These are phyloP conservation scores for Pinna nobilis DNA, from an alignment of 1,140 invertebrate species.

Conservation along the genomic window DNA sequence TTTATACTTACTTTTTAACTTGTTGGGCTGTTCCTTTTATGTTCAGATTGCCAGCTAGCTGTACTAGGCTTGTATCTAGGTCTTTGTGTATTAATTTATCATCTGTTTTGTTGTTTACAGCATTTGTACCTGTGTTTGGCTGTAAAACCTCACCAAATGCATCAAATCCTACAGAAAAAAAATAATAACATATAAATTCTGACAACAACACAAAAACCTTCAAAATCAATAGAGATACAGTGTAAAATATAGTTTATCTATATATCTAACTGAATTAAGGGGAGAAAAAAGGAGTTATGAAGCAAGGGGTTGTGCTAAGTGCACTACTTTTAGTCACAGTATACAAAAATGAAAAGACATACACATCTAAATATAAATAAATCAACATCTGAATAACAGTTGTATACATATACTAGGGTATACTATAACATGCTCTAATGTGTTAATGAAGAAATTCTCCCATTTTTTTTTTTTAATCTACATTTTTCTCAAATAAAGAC, in stretches of 20 bases:
- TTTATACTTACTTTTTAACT: constrained; percentile 80
- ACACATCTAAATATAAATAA: too few species aligned
- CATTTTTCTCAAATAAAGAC: too few species aligned
- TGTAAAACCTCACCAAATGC: constrained; percentile 83
- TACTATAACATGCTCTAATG: too few species aligned
- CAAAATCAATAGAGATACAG: neutral
- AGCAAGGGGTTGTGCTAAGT: neutral
- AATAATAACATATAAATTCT: neutral
- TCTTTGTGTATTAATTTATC: constrained; percentile 87
- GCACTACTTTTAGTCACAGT: too few species aligned
- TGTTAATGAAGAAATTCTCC: too few species aligned
- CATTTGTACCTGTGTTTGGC: constrained; percentile 68
- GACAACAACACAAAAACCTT: constrained; percentile 3
- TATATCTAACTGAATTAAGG: neutral
- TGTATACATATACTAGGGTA: too few species aligned
- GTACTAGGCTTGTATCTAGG: constrained; percentile 92
- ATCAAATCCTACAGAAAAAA: constrained; percentile 79
- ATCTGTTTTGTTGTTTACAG: constrained; percentile 51
- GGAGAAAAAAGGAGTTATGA: neutral
- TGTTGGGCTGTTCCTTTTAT: constrained; percentile 87
- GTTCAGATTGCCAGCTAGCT: constrained; percentile 91
- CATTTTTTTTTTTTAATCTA: too few species aligned
- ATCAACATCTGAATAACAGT: too few species aligned
- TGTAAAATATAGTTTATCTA: neutral
- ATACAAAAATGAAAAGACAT: too few species aligned